Base-by-base conservation (phyloP, 2,113 vertebrate species). In the Sisor rabdophorus region DNA sequence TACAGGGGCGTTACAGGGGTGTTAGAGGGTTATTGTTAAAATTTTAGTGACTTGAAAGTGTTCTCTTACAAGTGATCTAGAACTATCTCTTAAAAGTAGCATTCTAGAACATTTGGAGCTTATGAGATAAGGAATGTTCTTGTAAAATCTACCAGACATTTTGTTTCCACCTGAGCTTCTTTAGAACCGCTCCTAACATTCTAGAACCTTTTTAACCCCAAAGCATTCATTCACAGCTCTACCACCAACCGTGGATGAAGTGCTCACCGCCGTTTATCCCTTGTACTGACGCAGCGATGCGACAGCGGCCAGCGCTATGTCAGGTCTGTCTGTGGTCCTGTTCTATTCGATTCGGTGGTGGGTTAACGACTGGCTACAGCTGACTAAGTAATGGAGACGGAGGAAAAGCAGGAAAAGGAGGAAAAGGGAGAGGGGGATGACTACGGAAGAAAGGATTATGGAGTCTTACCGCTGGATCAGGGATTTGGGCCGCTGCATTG, bases 391-490 rank as follows among this genome's bases (percentile, higher is more conserved):
- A 47, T 24, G 22, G 40, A 17, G 0, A 69, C 52, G 24, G 65
- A 30, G 65, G 40, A 48, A 17, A 36, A 56, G 5, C 19, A 70
- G 12, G 11, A 11, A 24, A 11, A 60, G 58, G 12, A 26, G 4
- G 36, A 12, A 58, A 59, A 28, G 70, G 26, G 16, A n/a, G 22
- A 48, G 4, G 30, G 40, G 20, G 26, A 70, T 24, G 44, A 69
- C 28, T n/a, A 67, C 3, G 52, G 22, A 44, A 24, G 30, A 44
- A 60, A 17, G 32, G 7, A 36, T 36, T n/a, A n/a, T n/a, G n/a
- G n/a, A 44, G 53, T 85, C 92, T 91, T 92, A 93, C 92, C 92
- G 91, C 91, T 20, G 92, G 92, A 75, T 93, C 92, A 26, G 90
- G 90, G 79, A 91, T 65, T 86, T 93, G 92, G 44, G 91, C 90